Evolutionary conservation across 2,113 vertebrate genomes (phyloP).

Genomic region (Equus quagga): DNA sequence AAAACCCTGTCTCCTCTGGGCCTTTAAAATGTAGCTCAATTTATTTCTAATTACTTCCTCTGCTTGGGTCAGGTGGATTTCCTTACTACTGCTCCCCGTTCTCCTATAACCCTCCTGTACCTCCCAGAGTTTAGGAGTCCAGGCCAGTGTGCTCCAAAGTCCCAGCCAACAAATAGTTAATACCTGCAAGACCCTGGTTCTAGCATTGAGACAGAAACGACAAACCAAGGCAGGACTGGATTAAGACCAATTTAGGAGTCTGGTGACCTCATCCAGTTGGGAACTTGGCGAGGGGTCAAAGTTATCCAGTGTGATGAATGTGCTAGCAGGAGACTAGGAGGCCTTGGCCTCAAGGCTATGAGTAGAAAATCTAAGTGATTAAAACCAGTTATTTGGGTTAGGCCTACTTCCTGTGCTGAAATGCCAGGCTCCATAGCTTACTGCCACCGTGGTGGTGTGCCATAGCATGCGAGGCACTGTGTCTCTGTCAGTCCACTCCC

Average conservation of each 20-base stretch:
- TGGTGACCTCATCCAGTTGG: background rate
- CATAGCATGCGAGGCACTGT: accelerated
- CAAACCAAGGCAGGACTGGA: background rate
- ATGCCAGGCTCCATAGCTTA: background rate
- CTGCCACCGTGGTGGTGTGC: background rate
- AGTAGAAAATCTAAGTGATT: background rate
- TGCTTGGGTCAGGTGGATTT: background rate
- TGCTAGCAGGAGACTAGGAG: background rate
- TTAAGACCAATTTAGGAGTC: background rate
- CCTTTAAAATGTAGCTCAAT: background rate
- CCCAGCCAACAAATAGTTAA: background rate
- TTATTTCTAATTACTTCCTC: background rate
- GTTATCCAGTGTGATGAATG: background rate
- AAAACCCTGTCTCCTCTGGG: background rate
- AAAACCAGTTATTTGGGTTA: background rate
- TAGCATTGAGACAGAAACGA: background rate
- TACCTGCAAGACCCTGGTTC: background rate
- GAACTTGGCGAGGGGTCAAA: background rate
- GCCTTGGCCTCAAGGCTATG: background rate
- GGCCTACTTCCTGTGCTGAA: background rate
- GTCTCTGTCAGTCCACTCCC: background rate
- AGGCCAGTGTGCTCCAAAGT: background rate
- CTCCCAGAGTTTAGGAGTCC: background rate
- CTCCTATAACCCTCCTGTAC: background rate
- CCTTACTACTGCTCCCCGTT: background rate